Conservation (phyloP, 2,113 vertebrate species). For the Dicentrarchus labrax region DNA sequence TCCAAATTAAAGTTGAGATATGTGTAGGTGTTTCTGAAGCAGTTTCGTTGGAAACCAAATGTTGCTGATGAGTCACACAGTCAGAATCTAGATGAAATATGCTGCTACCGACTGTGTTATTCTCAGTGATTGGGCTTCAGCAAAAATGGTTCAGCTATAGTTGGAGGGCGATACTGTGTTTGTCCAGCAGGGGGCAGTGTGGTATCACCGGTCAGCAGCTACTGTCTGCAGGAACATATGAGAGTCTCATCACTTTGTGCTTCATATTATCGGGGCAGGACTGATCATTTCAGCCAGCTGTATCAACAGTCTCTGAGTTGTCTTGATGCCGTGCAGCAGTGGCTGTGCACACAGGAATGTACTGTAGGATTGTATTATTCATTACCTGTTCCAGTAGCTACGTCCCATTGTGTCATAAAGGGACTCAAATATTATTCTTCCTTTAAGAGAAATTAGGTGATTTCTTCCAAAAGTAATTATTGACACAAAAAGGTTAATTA, state of each 20-base stretch:
- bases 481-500: not conserved
- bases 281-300: constrained; percentile 8
- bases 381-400: not conserved
- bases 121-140: no score
- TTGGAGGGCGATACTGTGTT: fast-evolving
- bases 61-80: not conserved
- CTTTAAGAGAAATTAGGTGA: not conserved
- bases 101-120: no score
- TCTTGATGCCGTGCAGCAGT: not conserved
- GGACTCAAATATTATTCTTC: not conserved
- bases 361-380: not conserved
- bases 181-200: constrained; percentile 63
- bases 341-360: not conserved
- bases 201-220: constrained; percentile 10
- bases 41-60: no score
- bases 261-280: not conserved
- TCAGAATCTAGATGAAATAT: not conserved
- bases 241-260: constrained; percentile 1
- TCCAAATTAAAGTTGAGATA: not conserved
- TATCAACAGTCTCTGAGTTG: constrained; percentile 8
- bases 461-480: constrained; percentile 1
- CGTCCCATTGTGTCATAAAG: not conserved
- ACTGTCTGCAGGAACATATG: not conserved
- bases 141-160: not conserved
- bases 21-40: not conserved